Conservation (phyloP, 2,888 invertebrate species). For the Pristionchus fissidentatus region DNA sequence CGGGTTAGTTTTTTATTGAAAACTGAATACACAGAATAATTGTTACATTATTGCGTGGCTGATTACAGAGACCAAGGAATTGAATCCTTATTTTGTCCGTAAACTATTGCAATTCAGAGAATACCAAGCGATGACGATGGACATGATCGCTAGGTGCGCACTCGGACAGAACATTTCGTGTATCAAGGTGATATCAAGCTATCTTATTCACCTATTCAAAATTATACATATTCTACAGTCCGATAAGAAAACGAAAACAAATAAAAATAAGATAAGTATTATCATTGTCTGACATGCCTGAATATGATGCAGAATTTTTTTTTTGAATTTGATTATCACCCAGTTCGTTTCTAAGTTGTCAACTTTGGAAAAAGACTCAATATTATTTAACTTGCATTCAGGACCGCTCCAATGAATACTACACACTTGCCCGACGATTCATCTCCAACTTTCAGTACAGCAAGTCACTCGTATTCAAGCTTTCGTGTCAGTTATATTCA, state of each 20-base stretch:
- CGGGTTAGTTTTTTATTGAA: slow-evolving; percentile 1
- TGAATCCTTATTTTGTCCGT: no score
- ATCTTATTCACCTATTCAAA: no score
- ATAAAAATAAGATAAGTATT: no score
- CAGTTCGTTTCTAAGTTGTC: neutral
- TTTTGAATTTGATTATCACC: no score
- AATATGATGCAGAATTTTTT: no score
- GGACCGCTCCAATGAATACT: slow-evolving; percentile 29
- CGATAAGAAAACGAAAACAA: no score
- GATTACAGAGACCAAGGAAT: no score
- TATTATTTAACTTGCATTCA: neutral
- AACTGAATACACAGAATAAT: neutral
- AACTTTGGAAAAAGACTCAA: neutral
- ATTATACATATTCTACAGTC: no score
- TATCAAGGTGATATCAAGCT: slow-evolving; percentile 4
- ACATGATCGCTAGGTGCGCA: slow-evolving; percentile 67
- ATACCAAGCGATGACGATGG: slow-evolving; percentile 68
- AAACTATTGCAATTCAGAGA: slow-evolving; percentile 57
- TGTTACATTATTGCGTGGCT: no score
- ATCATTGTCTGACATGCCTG: no score
- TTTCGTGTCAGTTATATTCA: neutral
- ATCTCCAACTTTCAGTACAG: neutral
- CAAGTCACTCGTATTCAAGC: neutral
- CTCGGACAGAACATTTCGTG: slow-evolving; percentile 54
- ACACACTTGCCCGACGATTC: neutral